Percentiles rank a stretch among this genome's conserved stretches.
phyloP scores from a whole-genome alignment of 53 echinoderm and acorn worm species.

The Holothuria scabra region DNA sequence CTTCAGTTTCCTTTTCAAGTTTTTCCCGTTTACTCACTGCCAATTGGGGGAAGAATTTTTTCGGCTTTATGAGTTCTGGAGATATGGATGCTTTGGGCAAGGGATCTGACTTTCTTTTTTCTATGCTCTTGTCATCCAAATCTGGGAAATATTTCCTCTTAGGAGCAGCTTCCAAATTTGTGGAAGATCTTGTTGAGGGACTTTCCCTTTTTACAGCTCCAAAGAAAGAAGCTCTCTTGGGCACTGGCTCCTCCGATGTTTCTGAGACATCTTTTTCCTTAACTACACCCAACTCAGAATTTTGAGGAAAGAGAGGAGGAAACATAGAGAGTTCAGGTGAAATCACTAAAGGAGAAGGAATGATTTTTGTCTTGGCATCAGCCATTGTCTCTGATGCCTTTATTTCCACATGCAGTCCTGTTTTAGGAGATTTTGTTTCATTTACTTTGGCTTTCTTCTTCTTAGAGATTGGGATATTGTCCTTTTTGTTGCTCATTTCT shows the following conservation, averaged over 20 bases:
- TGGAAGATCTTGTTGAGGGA: slow-evolving; percentile 31
- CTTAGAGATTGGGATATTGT: too few species aligned
- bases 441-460: neutral
- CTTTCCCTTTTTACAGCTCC: slow-evolving; percentile 69
- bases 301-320: neutral
- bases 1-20: too few species aligned
- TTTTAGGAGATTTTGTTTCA: neutral
- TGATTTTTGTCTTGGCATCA: slow-evolving; percentile 15
- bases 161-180: neutral
- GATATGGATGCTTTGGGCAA: neutral
- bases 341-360: slow-evolving; percentile 29
- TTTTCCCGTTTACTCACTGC: neutral
- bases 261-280: slow-evolving; percentile 11
- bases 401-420: slow-evolving; percentile 6
- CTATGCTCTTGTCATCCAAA: neutral
- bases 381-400: slow-evolving; percentile 24
- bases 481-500: too few species aligned
- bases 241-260: slow-evolving; percentile 56
- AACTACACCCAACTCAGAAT: neutral
- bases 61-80: neutral
- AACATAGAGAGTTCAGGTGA: slow-evolving; percentile 21
- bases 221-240: slow-evolving; percentile 83
- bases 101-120: neutral
- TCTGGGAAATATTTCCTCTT: neutral
- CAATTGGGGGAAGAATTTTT: slow-evolving; percentile 12